Conservation (phyloP, 2,113 vertebrate species). For the Crotalus helleri region DNA sequence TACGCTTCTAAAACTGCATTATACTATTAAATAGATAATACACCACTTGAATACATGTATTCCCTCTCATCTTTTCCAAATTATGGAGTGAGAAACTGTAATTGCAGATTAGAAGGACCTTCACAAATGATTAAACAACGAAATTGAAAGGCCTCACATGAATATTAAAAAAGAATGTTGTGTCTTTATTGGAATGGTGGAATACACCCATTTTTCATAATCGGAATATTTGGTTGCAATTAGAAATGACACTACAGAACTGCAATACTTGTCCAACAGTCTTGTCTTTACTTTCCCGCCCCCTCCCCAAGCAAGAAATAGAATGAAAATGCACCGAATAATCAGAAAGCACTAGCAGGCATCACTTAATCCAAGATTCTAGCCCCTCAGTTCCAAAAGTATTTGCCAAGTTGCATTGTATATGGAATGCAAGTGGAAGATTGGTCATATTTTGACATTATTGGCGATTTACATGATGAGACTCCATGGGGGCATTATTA, state of each 20-base stretch:
- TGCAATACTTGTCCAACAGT: slow-evolving; percentile 88
- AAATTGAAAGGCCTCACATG: slow-evolving; percentile 74
- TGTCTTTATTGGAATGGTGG: slow-evolving; percentile 96
- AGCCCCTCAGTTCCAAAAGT: slow-evolving; percentile 74
- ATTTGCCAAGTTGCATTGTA: slow-evolving; percentile 59
- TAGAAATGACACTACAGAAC: slow-evolving; percentile 80
- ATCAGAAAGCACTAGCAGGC: slow-evolving; percentile 80
- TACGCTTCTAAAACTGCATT: background rate
- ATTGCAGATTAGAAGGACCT: background rate
- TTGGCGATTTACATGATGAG: slow-evolving; percentile 64
- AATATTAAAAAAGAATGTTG: slow-evolving; percentile 85
- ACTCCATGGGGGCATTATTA: slow-evolving; percentile 57
- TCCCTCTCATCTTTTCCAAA: background rate
- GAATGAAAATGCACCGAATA: slow-evolving; percentile 73
- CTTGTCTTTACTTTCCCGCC: slow-evolving; percentile 72
- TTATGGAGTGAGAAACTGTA: background rate
- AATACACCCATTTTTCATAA: slow-evolving; percentile 85
- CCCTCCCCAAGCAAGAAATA: slow-evolving; percentile 71
- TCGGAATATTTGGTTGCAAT: slow-evolving; percentile 82
- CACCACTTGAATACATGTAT: background rate
- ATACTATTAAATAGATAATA: background rate
- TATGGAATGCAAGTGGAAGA: slow-evolving; percentile 64
- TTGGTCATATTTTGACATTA: slow-evolving; percentile 68
- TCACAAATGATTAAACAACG: slow-evolving; percentile 57
- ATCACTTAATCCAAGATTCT: slow-evolving; percentile 74